Conservation (phyloP, 2,113 vertebrate species). For the Glaucidium brasilianum region DNA sequence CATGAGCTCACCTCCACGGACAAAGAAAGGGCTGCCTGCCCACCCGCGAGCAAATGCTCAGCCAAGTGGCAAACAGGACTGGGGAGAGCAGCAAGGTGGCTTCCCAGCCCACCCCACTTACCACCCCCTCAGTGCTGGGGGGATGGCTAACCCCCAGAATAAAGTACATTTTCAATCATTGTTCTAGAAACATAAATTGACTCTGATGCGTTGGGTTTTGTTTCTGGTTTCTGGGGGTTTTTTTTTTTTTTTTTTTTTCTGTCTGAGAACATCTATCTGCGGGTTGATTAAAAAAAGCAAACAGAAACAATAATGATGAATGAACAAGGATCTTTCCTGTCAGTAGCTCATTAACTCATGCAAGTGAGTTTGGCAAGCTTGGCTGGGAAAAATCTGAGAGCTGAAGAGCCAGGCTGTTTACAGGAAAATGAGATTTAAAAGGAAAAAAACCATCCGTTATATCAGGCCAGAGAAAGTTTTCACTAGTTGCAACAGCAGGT, state of each 20-base stretch:
- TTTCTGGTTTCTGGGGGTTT: no score
- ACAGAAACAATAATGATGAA: conserved; percentile 2
- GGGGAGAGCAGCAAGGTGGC: not conserved
- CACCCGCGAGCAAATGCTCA: not conserved
- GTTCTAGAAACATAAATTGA: not conserved
- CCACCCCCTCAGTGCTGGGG: not conserved
- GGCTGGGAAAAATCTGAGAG: not conserved
- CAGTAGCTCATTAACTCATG: conserved; percentile 12
- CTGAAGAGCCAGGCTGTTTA: not conserved
- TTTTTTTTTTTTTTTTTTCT: not conserved
- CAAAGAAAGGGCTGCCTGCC: not conserved
- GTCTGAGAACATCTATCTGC: not conserved
- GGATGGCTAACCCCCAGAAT: not conserved
- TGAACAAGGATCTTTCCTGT: conserved; percentile 15
- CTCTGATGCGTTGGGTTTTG: not conserved
- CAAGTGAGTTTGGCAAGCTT: not conserved
- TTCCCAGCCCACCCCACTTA: not conserved
- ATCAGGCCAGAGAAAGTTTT: not conserved
- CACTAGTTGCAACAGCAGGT: not conserved
- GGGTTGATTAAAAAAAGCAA: not conserved
- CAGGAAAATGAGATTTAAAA: not conserved
- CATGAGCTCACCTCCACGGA: not conserved
- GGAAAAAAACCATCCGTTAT: rapidly evolving
- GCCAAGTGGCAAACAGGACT: not conserved
- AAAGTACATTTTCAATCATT: not conserved